Evolutionary conservation across 2,113 vertebrate species (phyloP).

Genomic region (Paracanthobrama guichenoti): DNA sequence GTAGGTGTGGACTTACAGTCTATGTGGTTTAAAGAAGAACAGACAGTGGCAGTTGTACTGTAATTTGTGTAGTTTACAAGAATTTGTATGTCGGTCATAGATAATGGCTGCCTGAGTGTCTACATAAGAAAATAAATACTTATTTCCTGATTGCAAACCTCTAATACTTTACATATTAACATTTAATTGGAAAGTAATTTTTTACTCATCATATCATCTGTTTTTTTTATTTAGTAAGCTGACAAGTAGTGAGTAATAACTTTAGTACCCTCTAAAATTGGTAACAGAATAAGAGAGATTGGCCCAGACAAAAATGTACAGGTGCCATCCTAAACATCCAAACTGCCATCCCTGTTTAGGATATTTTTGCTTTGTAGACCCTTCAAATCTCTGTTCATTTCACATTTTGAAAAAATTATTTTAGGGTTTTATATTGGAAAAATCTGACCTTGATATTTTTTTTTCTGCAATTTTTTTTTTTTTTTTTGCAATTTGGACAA

Average conservation of each 20-base stretch:
- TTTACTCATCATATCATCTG: neutral
- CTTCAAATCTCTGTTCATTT: too few relatives aligned
- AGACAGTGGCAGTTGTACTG: neutral
- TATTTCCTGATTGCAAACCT: neutral
- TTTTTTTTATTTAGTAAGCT: neutral
- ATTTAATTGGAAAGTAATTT: neutral
- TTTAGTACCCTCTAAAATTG: neutral
- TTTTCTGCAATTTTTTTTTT: too few relatives aligned
- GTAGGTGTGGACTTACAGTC: slow-evolving; percentile 1
- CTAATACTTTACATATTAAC: neutral
- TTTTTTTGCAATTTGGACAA: too few relatives aligned
- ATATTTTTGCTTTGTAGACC: too few relatives aligned
- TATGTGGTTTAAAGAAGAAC: neutral
- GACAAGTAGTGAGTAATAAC: neutral
- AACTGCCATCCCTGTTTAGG: neutral
- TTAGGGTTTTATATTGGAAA: too few relatives aligned
- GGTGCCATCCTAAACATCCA: neutral
- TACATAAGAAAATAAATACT: neutral
- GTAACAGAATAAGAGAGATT: neutral
- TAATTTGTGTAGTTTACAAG: neutral
- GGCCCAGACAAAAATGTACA: neutral
- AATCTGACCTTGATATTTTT: too few relatives aligned
- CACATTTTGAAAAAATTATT: too few relatives aligned
- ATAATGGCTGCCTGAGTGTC: neutral
- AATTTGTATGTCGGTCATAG: neutral